Evolutionary conservation across 2,888 invertebrate genomes (phyloP).

Genomic region (Chirona hameri): DNA sequence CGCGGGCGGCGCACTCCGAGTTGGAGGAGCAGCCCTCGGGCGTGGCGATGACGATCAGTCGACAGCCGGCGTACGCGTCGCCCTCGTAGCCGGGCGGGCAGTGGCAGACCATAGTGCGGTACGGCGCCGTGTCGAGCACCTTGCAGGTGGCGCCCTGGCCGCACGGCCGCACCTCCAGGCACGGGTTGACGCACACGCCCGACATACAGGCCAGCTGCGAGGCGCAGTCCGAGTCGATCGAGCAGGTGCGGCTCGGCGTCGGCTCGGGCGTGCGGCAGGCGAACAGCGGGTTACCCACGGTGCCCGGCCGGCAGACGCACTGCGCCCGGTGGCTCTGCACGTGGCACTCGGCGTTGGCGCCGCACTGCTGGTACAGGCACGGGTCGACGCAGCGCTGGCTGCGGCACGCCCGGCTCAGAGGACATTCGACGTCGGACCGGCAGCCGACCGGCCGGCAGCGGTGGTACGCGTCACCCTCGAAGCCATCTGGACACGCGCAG

Average conservation of each 20-base stretch:
- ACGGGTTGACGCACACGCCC: slow-evolving; percentile 42
- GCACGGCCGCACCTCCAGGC: slow-evolving; percentile 42
- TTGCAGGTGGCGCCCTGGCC: slow-evolving; percentile 59
- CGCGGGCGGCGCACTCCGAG: slow-evolving; percentile 68
- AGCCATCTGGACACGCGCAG: slow-evolving; percentile 71
- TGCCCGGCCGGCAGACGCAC: slow-evolving; percentile 71
- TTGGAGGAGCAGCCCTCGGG: slow-evolving; percentile 80
- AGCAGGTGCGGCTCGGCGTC: slow-evolving; percentile 48
- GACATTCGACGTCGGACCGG: slow-evolving; percentile 41
- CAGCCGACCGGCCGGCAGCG: slow-evolving; percentile 59
- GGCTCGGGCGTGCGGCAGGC: slow-evolving; percentile 40
- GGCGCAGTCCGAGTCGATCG: slow-evolving; percentile 36
- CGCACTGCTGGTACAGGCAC: slow-evolving; percentile 61
- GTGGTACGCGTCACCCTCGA: slow-evolving; percentile 74
- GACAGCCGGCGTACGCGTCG: slow-evolving; percentile 41
- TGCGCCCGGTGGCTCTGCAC: slow-evolving; percentile 50
- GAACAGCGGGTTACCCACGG: slow-evolving; percentile 72
- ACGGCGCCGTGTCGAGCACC: slow-evolving; percentile 41
- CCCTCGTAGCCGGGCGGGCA: slow-evolving; percentile 42
- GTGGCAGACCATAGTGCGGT: slow-evolving; percentile 42
- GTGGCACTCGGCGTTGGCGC: slow-evolving; percentile 76
- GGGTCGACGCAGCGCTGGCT: slow-evolving; percentile 66
- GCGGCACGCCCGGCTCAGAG: slow-evolving; percentile 53
- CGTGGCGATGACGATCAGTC: slow-evolving; percentile 45
- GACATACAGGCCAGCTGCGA: slow-evolving; percentile 35